Evolutionary conservation across 2,797 vertebrate species (phyloP).

Genomic region (Lutjanus campechanus): DNA sequence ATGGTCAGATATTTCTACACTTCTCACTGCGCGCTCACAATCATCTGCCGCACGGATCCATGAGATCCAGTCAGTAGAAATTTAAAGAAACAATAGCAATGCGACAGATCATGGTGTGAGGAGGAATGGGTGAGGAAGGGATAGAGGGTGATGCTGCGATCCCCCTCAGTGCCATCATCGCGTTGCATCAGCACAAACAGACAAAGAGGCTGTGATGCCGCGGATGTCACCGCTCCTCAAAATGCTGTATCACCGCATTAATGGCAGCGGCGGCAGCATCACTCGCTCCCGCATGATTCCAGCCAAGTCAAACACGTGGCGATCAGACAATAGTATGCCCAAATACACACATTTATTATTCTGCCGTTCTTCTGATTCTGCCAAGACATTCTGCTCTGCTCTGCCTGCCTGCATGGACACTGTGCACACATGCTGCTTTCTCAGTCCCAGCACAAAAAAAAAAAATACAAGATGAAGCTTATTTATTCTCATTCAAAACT

Average conservation of each 20-base stretch:
- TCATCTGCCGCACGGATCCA: neutral
- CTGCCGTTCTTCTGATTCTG: neutral
- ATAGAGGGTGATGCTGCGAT: constrained; percentile 23
- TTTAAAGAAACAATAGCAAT: neutral
- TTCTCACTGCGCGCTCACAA: fast-evolving
- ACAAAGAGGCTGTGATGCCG: constrained; percentile 78
- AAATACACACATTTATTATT: constrained; percentile 6
- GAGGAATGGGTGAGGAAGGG: neutral
- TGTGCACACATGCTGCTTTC: constrained; percentile 5
- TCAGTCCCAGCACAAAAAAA: neutral
- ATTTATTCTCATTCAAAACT: neutral
- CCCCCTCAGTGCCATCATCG: constrained; percentile 27
- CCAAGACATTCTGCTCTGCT: neutral
- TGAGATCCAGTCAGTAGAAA: too few species aligned
- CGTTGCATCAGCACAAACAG: constrained; percentile 74
- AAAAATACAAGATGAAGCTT: neutral
- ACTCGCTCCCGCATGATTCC: constrained; percentile 27
- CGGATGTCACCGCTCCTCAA: constrained; percentile 56
- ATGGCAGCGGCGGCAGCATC: constrained; percentile 57
- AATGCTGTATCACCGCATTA: constrained; percentile 83
- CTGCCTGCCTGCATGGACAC: neutral
- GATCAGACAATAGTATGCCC: constrained; percentile 16
- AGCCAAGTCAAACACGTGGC: constrained; percentile 35
- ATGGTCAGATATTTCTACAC: too few species aligned
- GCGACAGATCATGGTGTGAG: neutral